Percentiles rank a stretch among this genome's conserved stretches.
Conservation (phyloP, 2,113 vertebrate species). For the Amazona guildingii region DNA sequence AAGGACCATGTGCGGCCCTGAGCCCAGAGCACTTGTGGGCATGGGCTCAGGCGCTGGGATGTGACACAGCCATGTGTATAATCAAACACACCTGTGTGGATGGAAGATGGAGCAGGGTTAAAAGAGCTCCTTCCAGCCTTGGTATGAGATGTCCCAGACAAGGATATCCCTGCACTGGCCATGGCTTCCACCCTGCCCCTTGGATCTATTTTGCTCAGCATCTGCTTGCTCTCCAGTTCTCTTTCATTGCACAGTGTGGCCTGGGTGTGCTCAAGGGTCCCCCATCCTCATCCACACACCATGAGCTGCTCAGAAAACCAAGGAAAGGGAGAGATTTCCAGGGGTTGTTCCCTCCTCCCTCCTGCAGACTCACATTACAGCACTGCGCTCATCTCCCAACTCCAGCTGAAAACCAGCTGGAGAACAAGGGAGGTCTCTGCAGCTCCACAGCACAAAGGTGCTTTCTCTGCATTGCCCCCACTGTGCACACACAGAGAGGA, state of each 20-base stretch:
- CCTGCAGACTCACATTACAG: not conserved
- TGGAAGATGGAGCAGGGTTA: not conserved
- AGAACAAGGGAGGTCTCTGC: not conserved
- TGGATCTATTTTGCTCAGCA: not conserved
- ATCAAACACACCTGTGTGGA: not conserved
- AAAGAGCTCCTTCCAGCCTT: not conserved
- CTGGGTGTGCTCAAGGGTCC: not conserved
- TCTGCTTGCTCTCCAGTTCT: not conserved
- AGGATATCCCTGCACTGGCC: not conserved
- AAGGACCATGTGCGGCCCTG: not conserved
- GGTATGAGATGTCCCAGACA: not conserved
- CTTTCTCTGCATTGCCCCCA: not conserved
- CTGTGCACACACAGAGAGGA: not conserved
- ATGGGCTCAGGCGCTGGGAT: not conserved
- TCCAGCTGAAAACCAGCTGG: not conserved
- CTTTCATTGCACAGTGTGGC: not conserved
- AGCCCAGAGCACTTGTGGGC: not conserved
- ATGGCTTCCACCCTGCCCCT: not conserved
- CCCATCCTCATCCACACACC: not conserved
- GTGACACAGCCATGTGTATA: not conserved
- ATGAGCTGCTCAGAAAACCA: not conserved
- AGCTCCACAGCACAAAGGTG: not conserved
- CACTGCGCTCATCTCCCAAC: not conserved
- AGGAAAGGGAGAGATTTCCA: not conserved
- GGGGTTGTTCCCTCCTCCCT: not conserved